Evolutionary conservation across 2,888 invertebrate genomes (phyloP).

Genomic region (Rhabditophanes sp.): DNA sequence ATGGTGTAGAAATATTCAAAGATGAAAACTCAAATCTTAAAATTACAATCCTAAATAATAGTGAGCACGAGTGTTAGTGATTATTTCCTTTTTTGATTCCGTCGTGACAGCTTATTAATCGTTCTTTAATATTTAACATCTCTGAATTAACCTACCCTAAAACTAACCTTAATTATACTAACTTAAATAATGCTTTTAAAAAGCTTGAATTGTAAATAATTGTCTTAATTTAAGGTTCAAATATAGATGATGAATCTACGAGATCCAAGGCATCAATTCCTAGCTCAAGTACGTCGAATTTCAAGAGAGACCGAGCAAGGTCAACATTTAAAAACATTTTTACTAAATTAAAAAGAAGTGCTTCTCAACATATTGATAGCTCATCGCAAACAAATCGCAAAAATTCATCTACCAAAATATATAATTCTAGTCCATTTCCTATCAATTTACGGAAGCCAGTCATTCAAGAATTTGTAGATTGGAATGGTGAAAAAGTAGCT

Average conservation of each 20-base stretch:
- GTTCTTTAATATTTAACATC: no score
- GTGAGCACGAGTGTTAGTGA: background rate
- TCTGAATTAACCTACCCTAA: no score
- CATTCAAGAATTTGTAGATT: slow-evolving; percentile 39
- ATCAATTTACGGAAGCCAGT: slow-evolving; percentile 28
- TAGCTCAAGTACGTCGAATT: slow-evolving; percentile 13
- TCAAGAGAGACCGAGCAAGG: slow-evolving; percentile 35
- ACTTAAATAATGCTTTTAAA: slow-evolving; percentile 7
- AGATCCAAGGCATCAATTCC: slow-evolving; percentile 13
- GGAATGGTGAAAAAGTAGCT: slow-evolving; percentile 39
- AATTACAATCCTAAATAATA: background rate
- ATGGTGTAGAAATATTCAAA: no score
- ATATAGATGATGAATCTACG: slow-evolving; percentile 39
- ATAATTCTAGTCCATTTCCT: slow-evolving; percentile 1
- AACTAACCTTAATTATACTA: slow-evolving; percentile 1
- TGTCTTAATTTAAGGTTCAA: slow-evolving; percentile 30
- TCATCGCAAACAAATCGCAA: slow-evolving; percentile 1
- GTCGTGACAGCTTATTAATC: no score
- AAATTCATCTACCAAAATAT: background rate
- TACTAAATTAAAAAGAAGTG: slow-evolving; percentile 30
- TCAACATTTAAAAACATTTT: slow-evolving; percentile 40
- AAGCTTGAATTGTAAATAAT: no score
- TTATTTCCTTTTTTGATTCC: background rate
- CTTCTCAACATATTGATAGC: slow-evolving; percentile 27
- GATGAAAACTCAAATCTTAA: no score